These are phyloP conservation scores for Caradrina kadenii DNA, from an alignment of 2,888 invertebrate genomes.

Conservation along the genomic window DNA sequence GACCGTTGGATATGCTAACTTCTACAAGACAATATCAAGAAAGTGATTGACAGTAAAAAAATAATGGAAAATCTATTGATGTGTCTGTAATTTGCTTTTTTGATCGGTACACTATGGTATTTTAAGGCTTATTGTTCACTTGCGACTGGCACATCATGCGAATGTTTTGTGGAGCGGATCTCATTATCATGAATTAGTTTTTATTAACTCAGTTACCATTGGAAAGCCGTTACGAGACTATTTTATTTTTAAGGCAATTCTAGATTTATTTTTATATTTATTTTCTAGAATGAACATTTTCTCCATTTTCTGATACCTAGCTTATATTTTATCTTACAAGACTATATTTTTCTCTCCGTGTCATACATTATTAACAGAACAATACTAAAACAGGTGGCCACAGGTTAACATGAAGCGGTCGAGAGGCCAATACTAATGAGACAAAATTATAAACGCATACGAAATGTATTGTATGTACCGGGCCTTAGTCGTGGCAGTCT, in stretches of 20 bases:
- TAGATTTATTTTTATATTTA: not conserved
- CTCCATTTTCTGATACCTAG: too few species aligned
- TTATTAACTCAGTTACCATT: not conserved
- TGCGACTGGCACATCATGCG: conserved; percentile 13
- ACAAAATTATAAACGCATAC: conserved; percentile 56
- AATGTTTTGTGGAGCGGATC: conserved; percentile 10
- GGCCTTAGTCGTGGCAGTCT: conserved; percentile 36
- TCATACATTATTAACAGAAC: conserved; percentile 47
- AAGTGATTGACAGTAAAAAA: conserved; percentile 61
- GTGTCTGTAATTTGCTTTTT: conserved; percentile 45
- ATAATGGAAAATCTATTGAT: conserved; percentile 39
- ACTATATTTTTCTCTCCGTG: conserved; percentile 26
- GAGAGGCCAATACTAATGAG: conserved; percentile 66
- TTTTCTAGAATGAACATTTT: not conserved
- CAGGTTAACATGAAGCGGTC: conserved; percentile 56
- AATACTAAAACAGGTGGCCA: conserved; percentile 59
- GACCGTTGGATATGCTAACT: conserved; percentile 59
- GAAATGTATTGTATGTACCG: conserved; percentile 48
- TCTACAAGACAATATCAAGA: conserved; percentile 60
- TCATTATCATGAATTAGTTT: conserved; percentile 1
- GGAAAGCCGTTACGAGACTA: not conserved
- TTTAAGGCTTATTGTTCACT: conserved; percentile 46
- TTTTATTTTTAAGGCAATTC: not conserved
- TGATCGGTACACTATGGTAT: conserved; percentile 49
- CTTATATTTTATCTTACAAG: not conserved